Conservation (phyloP, 2,113 vertebrate species). For the Gallinago jamesoni region DNA sequence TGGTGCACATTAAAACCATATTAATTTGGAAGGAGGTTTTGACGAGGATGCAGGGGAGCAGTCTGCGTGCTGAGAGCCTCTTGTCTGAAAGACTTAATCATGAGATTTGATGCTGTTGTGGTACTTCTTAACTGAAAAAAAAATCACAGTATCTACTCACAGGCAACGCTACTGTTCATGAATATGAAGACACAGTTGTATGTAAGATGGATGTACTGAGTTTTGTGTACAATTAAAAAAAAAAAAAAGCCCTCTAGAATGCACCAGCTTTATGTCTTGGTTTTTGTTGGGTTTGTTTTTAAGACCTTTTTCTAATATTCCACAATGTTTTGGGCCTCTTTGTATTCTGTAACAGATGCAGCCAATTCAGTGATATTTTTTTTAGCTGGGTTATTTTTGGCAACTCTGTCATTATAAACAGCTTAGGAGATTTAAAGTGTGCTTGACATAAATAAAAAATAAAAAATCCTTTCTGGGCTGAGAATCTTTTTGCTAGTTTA, state of each 20-base stretch:
- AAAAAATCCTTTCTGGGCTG: background rate
- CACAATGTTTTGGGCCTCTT: background rate
- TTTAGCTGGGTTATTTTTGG: constrained; percentile 56
- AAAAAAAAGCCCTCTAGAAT: background rate
- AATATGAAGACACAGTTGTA: background rate
- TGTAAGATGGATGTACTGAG: background rate
- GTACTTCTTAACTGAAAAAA: background rate
- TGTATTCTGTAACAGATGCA: constrained; percentile 36
- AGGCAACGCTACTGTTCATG: background rate
- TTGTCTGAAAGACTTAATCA: background rate
- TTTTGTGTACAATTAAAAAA: background rate
- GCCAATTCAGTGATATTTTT: background rate
- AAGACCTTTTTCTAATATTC: background rate
- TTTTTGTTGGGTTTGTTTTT: rapidly evolving
- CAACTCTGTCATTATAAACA: constrained; percentile 35
- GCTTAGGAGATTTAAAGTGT: constrained; percentile 57
- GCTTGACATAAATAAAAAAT: constrained; percentile 11
- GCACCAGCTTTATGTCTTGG: background rate
- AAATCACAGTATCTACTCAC: background rate
- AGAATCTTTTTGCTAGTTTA: constrained; percentile 34
- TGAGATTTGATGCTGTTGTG: background rate
- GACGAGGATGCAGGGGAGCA: background rate
- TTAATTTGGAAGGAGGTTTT: background rate
- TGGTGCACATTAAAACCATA: background rate
- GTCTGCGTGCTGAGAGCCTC: background rate